Conservation (phyloP, 2,113 vertebrate genomes). For the Taurulus bubalis region DNA sequence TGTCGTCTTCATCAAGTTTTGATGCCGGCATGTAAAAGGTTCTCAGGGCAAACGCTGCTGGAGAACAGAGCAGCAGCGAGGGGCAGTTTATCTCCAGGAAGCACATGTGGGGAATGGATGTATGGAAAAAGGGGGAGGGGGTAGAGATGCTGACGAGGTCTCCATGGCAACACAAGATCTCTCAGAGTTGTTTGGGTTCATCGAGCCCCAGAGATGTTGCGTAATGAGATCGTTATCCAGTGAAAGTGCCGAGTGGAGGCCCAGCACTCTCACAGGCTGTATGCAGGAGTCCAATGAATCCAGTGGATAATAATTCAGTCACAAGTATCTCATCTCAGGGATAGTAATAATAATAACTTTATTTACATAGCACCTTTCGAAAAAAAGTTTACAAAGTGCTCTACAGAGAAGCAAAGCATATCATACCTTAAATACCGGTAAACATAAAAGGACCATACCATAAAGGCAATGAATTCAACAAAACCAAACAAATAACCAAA, state of each 20-base stretch:
- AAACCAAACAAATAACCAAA: too few relatives aligned
- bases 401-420: too few relatives aligned
- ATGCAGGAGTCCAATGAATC: background rate
- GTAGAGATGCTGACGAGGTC: constrained; percentile 38
- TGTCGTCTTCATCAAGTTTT: constrained; percentile 56
- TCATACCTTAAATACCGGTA: too few relatives aligned
- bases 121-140: background rate
- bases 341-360: too few relatives aligned
- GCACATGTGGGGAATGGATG: constrained; percentile 11
- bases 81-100: constrained; percentile 11
- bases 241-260: constrained; percentile 31
- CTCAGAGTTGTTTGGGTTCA: constrained; percentile 19
- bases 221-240: constrained; percentile 30
- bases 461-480: too few relatives aligned
- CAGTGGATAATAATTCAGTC: background rate
- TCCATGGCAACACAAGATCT: constrained; percentile 69
- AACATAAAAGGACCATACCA: too few relatives aligned
- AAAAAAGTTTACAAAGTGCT: too few relatives aligned
- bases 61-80: constrained; percentile 15
- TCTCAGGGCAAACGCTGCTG: constrained; percentile 41
- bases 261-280: background rate
- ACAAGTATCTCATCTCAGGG: background rate
- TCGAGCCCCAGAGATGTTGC: constrained; percentile 21
- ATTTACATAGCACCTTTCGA: too few relatives aligned
- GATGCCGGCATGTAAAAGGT: constrained; percentile 40